Evolutionary conservation across 2,888 invertebrate genomes (phyloP), one percentile per base, ranked within the genome.

Genomic region (Adelognathus sp.): DNA sequence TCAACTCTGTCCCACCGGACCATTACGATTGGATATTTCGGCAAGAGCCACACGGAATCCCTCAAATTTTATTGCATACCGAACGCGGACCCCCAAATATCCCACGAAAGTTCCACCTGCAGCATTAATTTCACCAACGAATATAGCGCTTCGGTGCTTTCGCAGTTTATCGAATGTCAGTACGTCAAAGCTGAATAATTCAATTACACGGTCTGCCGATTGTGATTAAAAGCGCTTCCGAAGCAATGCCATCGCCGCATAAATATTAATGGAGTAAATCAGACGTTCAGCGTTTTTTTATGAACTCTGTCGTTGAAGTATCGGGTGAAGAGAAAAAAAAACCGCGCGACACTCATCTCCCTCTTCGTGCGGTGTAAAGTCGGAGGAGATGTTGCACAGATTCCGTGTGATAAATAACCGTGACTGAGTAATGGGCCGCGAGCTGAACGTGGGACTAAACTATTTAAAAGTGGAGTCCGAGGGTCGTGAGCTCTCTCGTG

Each of bases 371-470:
- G 56, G 46, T 56, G 67, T 50, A 63, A 63, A 31, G 33, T 31
- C 54, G 29, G 41, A 64, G 50, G 39, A 66, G 66, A 66, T 58
- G 50, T 58, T 50, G 72, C 56, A 50, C 33, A 50, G 56, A 77
- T 77, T 64, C 41, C 63, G 39, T 14, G 33, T 33, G 52, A 77
- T 73, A 73, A 78, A 73, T 78, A 69, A 73, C 63, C 50, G 39
- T 41, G 63, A 39, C 58, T 69, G 58, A 63, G 58, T 52, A 69
- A 77, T 73, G 69, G 58, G 56, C 39, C 16, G 52, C 52, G 24
- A 46, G 72, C 39, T 76, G 76, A 83, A 83, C 82, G 79, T 73
- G 74, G 77, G 77, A 82, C 76, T 83, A 73, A 83, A 82, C 81
- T 83, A 82, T 83, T 83, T 80, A 82, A 83, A 83, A 81, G 75